Base-by-base conservation (phyloP, 2,888 invertebrate species). In the Athetis lepigone region DNA sequence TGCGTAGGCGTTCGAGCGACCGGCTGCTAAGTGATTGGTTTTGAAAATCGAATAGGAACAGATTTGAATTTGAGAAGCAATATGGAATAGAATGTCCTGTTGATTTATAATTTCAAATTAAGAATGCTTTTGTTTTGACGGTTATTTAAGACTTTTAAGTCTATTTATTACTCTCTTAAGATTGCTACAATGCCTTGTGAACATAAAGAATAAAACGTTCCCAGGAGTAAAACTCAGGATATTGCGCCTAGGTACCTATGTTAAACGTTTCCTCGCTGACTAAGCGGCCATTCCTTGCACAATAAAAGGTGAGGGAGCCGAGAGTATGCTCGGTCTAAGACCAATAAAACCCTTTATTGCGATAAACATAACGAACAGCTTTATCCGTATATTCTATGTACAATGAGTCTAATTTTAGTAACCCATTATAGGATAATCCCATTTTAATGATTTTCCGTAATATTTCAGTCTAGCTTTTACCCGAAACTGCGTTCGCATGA, bases 21-120 rank as follows among this genome's bases (percentile, higher is more conserved):
- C 51, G 54, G 43, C 56, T 3, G 4, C 33, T 59, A 73, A 69
- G 64, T 69, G 69, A 74, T 64, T 74, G 74, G 18, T 61, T 69
- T 74, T 43, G 54, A 58, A 72, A 67, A 67, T 58, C n/a, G 73
- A 71, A 61, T 55, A 27, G n/a, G 66, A 45, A 45, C 4, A n/a
- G 18, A 49, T 65, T 70, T 45, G 19, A 16, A 52, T 47, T 70
- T 40, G 11, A 36, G 42, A 55, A 9, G 9, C 19, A 39, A 6
- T 23, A 51, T 21, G 2, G 7, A 16, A 29, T 27, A 18, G 13
- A 29, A 27, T 45, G n/a, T 51, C 19, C 36, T 33, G 19, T 9
- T 5, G 1, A n/a, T 39, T 33, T 21, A 23, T 27, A 0, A 55
- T 64, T 65, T 49, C 16, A n/a, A 49, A 29, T 23, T 36, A 8